Evolutionary conservation across 2,888 invertebrate species (phyloP), one percentile per base, ranked within the genome.

Genomic region (Drosophila kuntzei): DNA sequence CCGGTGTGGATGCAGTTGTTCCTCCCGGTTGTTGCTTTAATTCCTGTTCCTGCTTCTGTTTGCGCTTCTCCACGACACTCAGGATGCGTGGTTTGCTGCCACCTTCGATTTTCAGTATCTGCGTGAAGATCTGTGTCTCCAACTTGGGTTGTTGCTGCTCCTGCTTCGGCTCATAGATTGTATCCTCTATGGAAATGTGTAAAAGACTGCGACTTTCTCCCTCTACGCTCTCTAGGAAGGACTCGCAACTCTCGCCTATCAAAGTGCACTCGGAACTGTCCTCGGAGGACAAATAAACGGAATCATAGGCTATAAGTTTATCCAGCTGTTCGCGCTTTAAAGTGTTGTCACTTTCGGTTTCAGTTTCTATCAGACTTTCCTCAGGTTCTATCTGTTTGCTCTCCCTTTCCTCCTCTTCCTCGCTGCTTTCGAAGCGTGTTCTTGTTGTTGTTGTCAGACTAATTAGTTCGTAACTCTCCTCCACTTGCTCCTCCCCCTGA

Each of bases 51-150:
- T 74, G 84, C 11, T 90, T 90, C 5, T 90, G 77, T 54, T 92
- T 92, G 7, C 91, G 89, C 43, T 91, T 91, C 62, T 92, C 94
- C 1, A 91, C 93, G 0, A 90, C 92, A 29, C 93, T 93, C 53
- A 94, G 93, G 29, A 94, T 94, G 77, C 94, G 94, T 43, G 94
- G 94, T 86, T 93, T 91, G 91, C 93, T 69, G 20, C 76, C 86
- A 29, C 9, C 74, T 88, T 90, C 90, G 2, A 90, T 75, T 58
- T 87, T 90, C 1, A 91, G 59, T 7, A 90, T 79, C 62, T 90
- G 90, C 0, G 89, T 90, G 3, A 90, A 90, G n/a, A 88, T 54
- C 9, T 86, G 76, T 18, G 75, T n/a, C 49, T 82, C 84, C 25
- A 25, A 25, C 25, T 25, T 25, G 4, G 25, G 5, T 25, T 3